Evolutionary conservation across 23 tunicate species (phyloP), one percentile per base, ranked within the genome.

Genomic region (Ascidia mentula): DNA sequence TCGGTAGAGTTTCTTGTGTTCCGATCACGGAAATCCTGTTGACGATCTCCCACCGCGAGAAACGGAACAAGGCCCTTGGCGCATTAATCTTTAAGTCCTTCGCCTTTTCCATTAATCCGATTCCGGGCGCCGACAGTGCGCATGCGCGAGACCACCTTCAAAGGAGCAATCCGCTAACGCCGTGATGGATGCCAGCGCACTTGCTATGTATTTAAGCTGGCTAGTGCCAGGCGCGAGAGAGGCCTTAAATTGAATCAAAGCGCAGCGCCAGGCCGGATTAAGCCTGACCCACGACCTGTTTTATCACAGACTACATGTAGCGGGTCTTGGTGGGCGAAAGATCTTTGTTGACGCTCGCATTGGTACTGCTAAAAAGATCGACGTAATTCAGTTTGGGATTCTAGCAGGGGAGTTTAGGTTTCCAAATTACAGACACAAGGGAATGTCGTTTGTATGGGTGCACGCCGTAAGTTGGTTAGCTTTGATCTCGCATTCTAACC

Each of bases 11-110:
- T n/a, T n/a, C n/a, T n/a, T n/a, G n/a, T n/a, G n/a, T n/a, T n/a
- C n/a, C n/a, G n/a, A n/a, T n/a, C n/a, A n/a, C n/a, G n/a, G n/a
- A n/a, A n/a, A n/a, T n/a, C n/a, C n/a, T n/a, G n/a, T n/a, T n/a
- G n/a, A n/a, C n/a, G n/a, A n/a, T n/a, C n/a, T n/a, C n/a, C n/a
- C n/a, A n/a, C n/a, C n/a, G n/a, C n/a, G n/a, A 53, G 22, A 53
- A 53, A 20, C 65, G 65, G 65, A 53, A 53, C 65, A 53, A 53
- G 65, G 65, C 13, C 65, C 65, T 53, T 53, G 28, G 13, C 65
- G 65, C 65, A 53, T 53, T 53, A 53, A 53, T 3, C 12, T 20
- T 28, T 53, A 5, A 53, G 7, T 1, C 65, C 65, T 20, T 28
- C 65, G 65, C 65, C 65, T 26, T 53, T 3, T 3, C 7, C 28